Base-by-base conservation (phyloP, 1,140 invertebrate species). In the Cydia splendana region DNA sequence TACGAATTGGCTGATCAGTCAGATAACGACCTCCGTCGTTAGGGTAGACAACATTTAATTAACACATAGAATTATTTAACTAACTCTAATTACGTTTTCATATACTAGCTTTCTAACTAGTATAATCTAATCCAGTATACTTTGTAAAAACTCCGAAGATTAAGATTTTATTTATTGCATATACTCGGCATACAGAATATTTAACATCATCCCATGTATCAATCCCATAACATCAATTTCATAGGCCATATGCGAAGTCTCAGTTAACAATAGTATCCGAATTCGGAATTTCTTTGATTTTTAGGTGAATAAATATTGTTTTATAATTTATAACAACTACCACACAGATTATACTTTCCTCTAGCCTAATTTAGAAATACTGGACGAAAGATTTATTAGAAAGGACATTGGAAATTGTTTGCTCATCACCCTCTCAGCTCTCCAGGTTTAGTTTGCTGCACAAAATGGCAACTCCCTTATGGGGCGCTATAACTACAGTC, bases 1-100 rank as follows among this genome's bases (percentile, higher is more conserved):
- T 83, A 85, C 62, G 77, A 83, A 83, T 83, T 80, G 74, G 69
- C 76, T 67, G 65, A 81, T 83, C 82, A 85, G 82, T 82, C 82
- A 78, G 73, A 77, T 75, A 71, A 75, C 76, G 69, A 77, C 67
- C 13, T 71, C 67, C 67, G 67, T 71, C 67, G 67, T 71, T 71
- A 34, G 34, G 67, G 67, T 34, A 71, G 67, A 42, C 67, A 71
- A 71, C 67, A 71, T 71, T 45, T 71, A 71, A 38, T 42, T 71
- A 71, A 71, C 67, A 71, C 67, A 62, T 62, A 71, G 67, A 71
- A 42, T 71, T 71, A 38, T 71, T 71, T 71, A 71, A 71, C 67
- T 69, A 69, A 10, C 24, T 65, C 65, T 67, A 67, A 30, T 67
- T 71, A 71, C 67, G 30, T 71, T 42, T 42, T 71, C 15, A 71